Percentiles rank a stretch among this genome's conserved stretches.
Conservation (phyloP, 2,113 vertebrate genomes). For the Canis aureus region DNA sequence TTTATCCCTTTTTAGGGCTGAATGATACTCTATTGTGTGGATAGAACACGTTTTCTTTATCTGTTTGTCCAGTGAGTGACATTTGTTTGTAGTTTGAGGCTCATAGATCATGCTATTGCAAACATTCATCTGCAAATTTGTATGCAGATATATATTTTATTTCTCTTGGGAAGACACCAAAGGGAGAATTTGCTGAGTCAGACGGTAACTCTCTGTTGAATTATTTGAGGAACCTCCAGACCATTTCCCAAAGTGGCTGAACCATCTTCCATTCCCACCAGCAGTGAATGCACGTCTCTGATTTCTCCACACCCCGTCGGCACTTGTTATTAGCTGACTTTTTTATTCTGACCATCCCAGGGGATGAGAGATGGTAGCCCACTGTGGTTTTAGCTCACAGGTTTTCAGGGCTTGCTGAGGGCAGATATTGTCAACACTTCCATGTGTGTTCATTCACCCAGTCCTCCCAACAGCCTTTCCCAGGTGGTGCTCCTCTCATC, state of each 20-base stretch:
- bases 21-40: rapidly evolving
- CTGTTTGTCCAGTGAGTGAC: rapidly evolving
- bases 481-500: too few species aligned
- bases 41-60: background rate
- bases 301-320: background rate
- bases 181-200: background rate
- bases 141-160: background rate
- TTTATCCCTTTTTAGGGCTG: background rate
- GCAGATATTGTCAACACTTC: background rate
- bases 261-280: background rate
- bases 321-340: background rate
- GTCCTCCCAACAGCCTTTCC: background rate
- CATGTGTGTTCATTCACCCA: rapidly evolving
- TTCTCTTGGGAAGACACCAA: background rate
- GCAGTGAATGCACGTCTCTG: rapidly evolving
- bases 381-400: background rate
- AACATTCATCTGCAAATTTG: rapidly evolving
- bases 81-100: background rate
- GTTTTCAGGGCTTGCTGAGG: background rate
- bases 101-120: background rate
- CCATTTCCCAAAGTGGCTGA: background rate
- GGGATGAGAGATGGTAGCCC: background rate
- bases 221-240: too few species aligned
- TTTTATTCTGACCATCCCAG: background rate
- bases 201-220: background rate